Base-by-base conservation (phyloP, 1,140 invertebrate genomes). In the Euwallacea fornicatus region DNA sequence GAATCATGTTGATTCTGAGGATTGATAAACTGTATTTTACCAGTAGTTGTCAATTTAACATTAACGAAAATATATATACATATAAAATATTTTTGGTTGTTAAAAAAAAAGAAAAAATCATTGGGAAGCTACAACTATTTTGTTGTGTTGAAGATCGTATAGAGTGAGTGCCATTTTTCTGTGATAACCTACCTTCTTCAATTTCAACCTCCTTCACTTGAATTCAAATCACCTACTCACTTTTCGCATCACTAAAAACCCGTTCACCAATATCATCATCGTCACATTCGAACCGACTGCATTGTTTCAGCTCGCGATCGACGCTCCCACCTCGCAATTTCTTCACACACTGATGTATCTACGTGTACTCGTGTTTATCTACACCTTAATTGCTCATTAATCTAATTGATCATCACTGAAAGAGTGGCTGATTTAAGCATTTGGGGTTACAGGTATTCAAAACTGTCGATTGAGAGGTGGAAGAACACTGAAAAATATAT, bases 241-340 rank as follows among this genome's bases (percentile, higher is more conserved):
- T 50, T 50, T 50, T 50, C 13, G 13, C 47, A 50, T 13, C 13
- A 11, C 13, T 50, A 50, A 11, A 50, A 10, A 50, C 47, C 10
- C 10, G 13, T 11, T 11, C 47, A 50, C 47, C 13, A 50, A 50
- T 11, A 50, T 47, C 13, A 54, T 33, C 58, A 59, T 46, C 42
- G 13, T 69, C 16, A 15, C 56, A 56, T 56, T 46, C n/a, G 21
- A 56, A 62, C 21, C 68, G 60, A 63, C 50, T 63, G 59, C 59
- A 69, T 69, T 69, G 67, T 69, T 69, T 66, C 41, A 33, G 43
- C 44, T 33, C 46, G 46, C 9, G 42, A 47, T 61, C 33, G 33
- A 61, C 59, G 41, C 68, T 70, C 68, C 68, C 68, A 63, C 68
- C 53, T 63, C 42, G 21, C 50, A 55, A 41, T 70, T 63, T 70